Evolutionary conservation across 2,888 invertebrate species (phyloP).

Genomic region (Polia nebulosa): DNA sequence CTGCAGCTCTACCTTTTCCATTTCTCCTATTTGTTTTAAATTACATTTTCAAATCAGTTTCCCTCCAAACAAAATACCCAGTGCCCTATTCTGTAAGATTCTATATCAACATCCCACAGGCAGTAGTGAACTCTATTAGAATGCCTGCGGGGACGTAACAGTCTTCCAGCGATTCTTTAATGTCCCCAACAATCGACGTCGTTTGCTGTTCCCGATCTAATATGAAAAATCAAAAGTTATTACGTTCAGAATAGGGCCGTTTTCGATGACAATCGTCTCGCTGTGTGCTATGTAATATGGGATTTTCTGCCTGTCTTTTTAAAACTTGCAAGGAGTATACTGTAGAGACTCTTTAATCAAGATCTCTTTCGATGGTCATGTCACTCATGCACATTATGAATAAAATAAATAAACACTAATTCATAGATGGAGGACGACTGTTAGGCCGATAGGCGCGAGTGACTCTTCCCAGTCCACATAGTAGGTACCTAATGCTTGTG

Average conservation of each 20-base stretch:
- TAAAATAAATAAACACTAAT: too few relatives aligned
- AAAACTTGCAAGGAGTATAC: neutral
- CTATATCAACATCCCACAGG: conserved; percentile 61
- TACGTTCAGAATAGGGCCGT: conserved; percentile 65
- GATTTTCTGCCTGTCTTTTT: conserved; percentile 10
- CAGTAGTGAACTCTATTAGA: conserved; percentile 81
- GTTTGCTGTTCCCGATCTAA: conserved; percentile 74
- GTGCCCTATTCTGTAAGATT: conserved; percentile 58
- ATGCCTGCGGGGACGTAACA: conserved; percentile 85
- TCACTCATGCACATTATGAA: too few relatives aligned
- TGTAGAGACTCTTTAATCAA: too few relatives aligned
- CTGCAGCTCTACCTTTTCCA: neutral
- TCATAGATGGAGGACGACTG: too few relatives aligned
- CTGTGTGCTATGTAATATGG: conserved; percentile 25
- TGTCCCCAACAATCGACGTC: conserved; percentile 76
- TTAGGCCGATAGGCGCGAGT: too few relatives aligned
- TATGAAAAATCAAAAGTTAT: conserved; percentile 78
- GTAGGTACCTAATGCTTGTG: too few relatives aligned
- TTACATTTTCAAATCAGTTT: conserved; percentile 40
- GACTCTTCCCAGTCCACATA: too few relatives aligned
- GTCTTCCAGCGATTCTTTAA: conserved; percentile 84
- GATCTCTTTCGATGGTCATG: too few relatives aligned
- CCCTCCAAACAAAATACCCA: conserved; percentile 26
- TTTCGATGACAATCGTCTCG: conserved; percentile 41
- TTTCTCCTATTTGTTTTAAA: conserved; percentile 40